A percentile compares a stretch with the other conserved stretches of the same genome.
Conservation (phyloP, 1,140 invertebrate species). For the Ericerus pela region DNA sequence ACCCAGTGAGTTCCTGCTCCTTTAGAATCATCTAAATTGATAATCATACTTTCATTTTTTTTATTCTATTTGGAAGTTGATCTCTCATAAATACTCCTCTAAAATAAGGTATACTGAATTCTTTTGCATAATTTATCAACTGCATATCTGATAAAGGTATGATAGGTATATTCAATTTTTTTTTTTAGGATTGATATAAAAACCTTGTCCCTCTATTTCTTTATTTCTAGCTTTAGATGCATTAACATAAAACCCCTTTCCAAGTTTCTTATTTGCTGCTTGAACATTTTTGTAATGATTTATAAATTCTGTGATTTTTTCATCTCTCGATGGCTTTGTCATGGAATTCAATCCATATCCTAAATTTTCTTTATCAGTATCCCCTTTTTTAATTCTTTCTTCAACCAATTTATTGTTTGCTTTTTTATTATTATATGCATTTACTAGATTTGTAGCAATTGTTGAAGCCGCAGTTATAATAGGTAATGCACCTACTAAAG, state of each 20-base stretch:
- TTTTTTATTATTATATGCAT: not conserved
- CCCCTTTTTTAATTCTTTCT: too few relatives aligned
- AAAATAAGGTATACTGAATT: not conserved
- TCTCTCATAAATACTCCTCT: not conserved
- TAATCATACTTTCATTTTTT: not conserved
- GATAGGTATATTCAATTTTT: not conserved
- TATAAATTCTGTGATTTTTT: not conserved
- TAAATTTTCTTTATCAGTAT: too few relatives aligned
- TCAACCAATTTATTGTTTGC: too few relatives aligned
- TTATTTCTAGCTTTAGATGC: not conserved
- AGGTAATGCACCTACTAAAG: not conserved
- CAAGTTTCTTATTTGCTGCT: not conserved
- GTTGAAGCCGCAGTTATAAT: too few relatives aligned
- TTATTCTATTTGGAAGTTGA: not conserved
- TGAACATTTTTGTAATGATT: not conserved
- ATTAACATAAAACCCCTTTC: not conserved
- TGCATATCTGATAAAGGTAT: not conserved
- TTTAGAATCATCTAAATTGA: not conserved
- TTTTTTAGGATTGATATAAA: not conserved
- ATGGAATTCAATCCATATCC: too few relatives aligned
- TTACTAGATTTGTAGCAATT: not conserved
- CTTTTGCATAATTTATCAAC: not conserved
- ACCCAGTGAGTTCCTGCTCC: constrained; percentile 11
- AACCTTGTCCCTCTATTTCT: not conserved
- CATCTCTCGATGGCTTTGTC: not conserved